Base-by-base conservation (phyloP, 2,888 invertebrate genomes). In the Orthosia gracilis region DNA sequence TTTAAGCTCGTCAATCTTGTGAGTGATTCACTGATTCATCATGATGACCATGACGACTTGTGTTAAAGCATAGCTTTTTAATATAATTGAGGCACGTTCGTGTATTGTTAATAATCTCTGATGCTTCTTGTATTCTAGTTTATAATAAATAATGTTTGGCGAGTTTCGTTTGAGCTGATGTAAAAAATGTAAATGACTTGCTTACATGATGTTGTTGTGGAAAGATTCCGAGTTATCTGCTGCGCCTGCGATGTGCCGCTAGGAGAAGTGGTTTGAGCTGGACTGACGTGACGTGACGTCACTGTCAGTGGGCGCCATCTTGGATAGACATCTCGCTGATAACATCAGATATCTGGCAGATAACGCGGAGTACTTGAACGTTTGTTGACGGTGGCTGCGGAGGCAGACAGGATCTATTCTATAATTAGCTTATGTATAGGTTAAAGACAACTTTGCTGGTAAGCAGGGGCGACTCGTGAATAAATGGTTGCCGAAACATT, bases 21-120 rank as follows among this genome's bases (percentile, higher is more conserved):
- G 49, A 52, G 52, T 52, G 72, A 71, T 31, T 69, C 73, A 73
- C 49, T 52, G 72, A 71, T 31, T 69, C 73, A 73, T 54, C 63
- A 40, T 59, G 59, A 66, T 63, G 59, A 59, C 76, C 83, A 78
- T 82, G 84, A 78, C 84, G 84, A 78, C 84, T 84, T 62, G 62
- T 78, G 76, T 80, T 83, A 73, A 85, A 83, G 78, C 81, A 73
- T 78, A 80, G 85, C 85, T 84, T 84, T 82, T 86, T 73, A 73
- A 78, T 82, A 69, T 82, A 78, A 85, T 85, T 84, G 79, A 78
- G 77, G 80, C 73, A 65, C 73, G 50, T 26, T 65, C n/a, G 85
- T 88, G 82, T 88, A 84, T 86, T 87, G 86, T 89, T 89, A 64
- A 86, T 85, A 85, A 84, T 87, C 85, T 85, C 84, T 84, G 69